A percentile compares a stretch with the other conserved stretches of the same genome.
Conservation (phyloP, 2,888 invertebrate species). For the Microdon myrmicae region DNA sequence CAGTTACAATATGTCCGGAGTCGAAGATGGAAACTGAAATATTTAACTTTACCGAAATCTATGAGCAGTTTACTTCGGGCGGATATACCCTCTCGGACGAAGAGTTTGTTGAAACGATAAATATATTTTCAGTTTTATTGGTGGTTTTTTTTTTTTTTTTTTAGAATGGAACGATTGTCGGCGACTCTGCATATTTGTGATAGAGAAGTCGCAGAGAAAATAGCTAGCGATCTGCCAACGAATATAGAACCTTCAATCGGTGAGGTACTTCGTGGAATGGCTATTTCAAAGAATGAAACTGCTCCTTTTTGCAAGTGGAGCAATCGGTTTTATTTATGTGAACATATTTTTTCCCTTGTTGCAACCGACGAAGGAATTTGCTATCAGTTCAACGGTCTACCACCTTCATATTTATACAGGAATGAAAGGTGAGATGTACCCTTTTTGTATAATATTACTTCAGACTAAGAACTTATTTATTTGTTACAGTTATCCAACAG, state of each 20-base stretch:
- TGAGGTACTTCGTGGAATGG: constrained; percentile 58
- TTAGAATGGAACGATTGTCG: constrained; percentile 58
- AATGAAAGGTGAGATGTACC: constrained; percentile 53
- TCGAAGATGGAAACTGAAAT: constrained; percentile 61
- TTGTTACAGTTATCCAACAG: constrained; percentile 55
- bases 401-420: constrained; percentile 60
- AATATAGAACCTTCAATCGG: constrained; percentile 53
- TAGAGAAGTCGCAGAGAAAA: constrained; percentile 57
- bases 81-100: too few species aligned
- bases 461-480: neutral
- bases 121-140: neutral
- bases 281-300: constrained; percentile 60
- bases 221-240: constrained; percentile 55
- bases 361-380: constrained; percentile 65
- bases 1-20: constrained; percentile 64
- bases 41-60: constrained; percentile 60
- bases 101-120: constrained; percentile 22
- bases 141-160: neutral
- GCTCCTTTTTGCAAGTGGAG: constrained; percentile 63
- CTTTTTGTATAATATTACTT: neutral
- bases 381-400: constrained; percentile 64
- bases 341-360: constrained; percentile 60
- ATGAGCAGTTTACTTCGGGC: constrained; percentile 54
- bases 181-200: constrained; percentile 64
- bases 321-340: constrained; percentile 62